Evolutionary conservation across 1,140 invertebrate genomes (phyloP).

Genomic region (Drosophila obscura): DNA sequence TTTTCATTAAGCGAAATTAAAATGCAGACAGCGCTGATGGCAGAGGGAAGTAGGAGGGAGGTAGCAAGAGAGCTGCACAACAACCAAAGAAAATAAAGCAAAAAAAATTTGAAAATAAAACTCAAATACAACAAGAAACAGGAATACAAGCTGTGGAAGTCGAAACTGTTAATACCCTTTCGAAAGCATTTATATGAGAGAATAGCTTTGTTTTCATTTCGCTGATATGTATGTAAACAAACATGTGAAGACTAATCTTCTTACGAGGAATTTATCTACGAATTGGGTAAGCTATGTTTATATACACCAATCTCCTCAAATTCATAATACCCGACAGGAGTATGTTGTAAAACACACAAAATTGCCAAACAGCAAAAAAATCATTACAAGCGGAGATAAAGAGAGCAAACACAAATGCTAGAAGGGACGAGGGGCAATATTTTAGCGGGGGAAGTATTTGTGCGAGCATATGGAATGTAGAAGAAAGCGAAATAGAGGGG

Average conservation of each 20-base stretch:
- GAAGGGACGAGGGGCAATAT: constrained; percentile 4
- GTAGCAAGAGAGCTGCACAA: no score
- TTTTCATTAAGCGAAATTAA: constrained; percentile 80
- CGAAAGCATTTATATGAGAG: no score
- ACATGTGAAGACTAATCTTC: no score
- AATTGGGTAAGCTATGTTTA: no score
- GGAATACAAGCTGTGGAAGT: no score
- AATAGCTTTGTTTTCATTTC: no score
- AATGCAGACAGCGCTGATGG: constrained; percentile 57
- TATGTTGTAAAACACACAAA: constrained; percentile 34
- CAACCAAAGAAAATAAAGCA: constrained; percentile 30
- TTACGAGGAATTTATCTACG: no score
- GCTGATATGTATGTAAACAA: no score
- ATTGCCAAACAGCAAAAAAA: not conserved
- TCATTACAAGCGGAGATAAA: constrained; percentile 73
- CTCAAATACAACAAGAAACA: constrained; percentile 23
- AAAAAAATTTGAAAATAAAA: constrained; percentile 48
- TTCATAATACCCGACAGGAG: no score
- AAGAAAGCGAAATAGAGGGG: not conserved
- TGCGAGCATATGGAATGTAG: constrained; percentile 17
- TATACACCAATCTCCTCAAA: no score
- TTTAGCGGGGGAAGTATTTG: constrained; percentile 54
- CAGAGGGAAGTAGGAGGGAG: not conserved
- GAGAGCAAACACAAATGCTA: constrained; percentile 13
- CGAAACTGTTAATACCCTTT: no score